A percentile compares a stretch with the other conserved stretches of the same genome.
Conservation (phyloP, 2,113 vertebrate species). For the Oxygymnocypris stewartii region DNA sequence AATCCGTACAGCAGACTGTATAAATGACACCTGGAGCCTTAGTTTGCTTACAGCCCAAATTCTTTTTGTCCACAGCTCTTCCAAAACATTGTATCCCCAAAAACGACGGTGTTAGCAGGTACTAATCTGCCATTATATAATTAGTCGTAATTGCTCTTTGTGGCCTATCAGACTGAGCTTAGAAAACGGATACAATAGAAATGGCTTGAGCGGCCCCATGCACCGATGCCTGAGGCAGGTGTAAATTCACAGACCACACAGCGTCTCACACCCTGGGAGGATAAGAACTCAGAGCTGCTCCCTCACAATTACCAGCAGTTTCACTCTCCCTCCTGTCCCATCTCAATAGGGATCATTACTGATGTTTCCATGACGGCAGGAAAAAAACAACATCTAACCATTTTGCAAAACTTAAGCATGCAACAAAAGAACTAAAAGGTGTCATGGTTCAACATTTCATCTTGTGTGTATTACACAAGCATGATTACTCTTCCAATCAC, state of each 20-base stretch:
- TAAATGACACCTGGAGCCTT: not conserved
- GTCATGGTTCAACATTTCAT: not conserved
- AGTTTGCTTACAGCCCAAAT: not conserved
- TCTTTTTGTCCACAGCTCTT: not conserved
- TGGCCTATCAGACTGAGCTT: not conserved
- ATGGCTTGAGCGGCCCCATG: constrained; percentile 1
- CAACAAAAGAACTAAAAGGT: constrained; percentile 6
- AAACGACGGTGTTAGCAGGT: constrained; percentile 1
- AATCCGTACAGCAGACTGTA: not conserved
- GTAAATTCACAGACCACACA: constrained; percentile 46
- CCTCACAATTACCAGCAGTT: constrained; percentile 4
- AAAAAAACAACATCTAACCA: constrained; percentile 14
- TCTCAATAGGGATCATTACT: not conserved
- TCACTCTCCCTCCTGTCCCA: constrained; percentile 19
- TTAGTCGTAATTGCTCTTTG: constrained; percentile 33
- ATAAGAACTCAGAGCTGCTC: constrained; percentile 1
- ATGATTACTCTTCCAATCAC: not conserved
- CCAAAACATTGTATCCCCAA: not conserved
- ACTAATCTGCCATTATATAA: constrained; percentile 45
- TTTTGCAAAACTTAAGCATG: not conserved
- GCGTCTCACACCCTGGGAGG: constrained; percentile 29
- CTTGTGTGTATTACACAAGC: constrained; percentile 7
- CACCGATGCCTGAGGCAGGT: constrained; percentile 27
- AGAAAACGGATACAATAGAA: constrained; percentile 27
- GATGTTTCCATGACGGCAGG: constrained; percentile 9